Evolutionary conservation across 2,797 vertebrate genomes (phyloP), one percentile per base, ranked within the genome.

Genomic region (Acipenser oxyrinchus): DNA sequence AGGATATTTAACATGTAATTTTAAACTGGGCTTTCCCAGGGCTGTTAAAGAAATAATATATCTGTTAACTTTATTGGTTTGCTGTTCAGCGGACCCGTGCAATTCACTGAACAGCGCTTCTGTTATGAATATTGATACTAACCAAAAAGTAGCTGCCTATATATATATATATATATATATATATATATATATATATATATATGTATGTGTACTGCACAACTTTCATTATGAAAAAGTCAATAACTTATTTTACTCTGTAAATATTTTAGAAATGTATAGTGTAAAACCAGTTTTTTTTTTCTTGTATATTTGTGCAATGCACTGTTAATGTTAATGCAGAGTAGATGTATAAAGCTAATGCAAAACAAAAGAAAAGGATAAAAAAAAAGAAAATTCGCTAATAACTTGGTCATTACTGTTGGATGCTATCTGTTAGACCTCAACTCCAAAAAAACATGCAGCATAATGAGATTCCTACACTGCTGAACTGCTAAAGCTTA

Each of bases 211-310:
- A 87, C 87, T 90, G 88, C 15, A 93, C 93, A 87, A 85, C 85
- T 90, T 90, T 92, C 90, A 84, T 82, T 90, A 94, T 79, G 90
- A 85, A 89, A 76, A 89, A 88, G 88, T 76, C 74, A 87, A 86
- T 99, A 99, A 99, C 93, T 98, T 98, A 98, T 97, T 98, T 95
- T 97, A 97, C 92, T 94, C 93, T 95, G 91, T 99, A 97, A 93
- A 97, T 95, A 97, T 94, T 97, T 93, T 94, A 97, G 93, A 94
- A 89, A 83, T 96, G 93, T 96, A 96, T 92, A 97, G 94, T 92
- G 91, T 91, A 93, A 95, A 97, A 92, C 85, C 89, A 94, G 90
- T 95, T 93, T 95, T 95, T 92, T 18, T 63, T 86, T 91, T 86
- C 87, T 90, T 95, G 93, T 95, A 96, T 88, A 93, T 93, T 88